Conservation (phyloP, 2,113 vertebrate genomes). For the Neomonachus schauinslandi region DNA sequence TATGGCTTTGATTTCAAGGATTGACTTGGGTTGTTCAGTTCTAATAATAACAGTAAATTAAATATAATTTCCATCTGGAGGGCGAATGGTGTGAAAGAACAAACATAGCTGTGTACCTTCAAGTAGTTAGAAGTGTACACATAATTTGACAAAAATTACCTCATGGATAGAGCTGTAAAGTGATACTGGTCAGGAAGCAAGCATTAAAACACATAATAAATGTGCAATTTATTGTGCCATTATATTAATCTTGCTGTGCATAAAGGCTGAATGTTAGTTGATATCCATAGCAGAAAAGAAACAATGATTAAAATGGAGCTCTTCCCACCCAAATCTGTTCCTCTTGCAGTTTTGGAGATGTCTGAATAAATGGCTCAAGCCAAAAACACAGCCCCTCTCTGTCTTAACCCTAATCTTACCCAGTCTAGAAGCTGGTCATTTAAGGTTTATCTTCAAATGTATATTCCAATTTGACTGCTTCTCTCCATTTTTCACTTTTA, state of each 20-base stretch:
- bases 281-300: neutral
- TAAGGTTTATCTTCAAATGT: neutral
- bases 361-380: neutral
- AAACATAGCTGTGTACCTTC: neutral
- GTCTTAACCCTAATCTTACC: neutral
- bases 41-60: neutral
- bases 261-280: neutral
- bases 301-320: neutral
- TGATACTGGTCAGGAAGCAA: neutral
- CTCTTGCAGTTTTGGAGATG: neutral
- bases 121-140: neutral
- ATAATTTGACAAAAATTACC: neutral
- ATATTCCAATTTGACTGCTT: neutral
- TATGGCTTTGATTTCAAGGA: neutral
- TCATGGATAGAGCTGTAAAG: neutral
- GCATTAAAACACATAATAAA: neutral
- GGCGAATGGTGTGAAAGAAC: neutral
- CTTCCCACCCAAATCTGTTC: neutral
- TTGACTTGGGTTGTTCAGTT: neutral
- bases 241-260: neutral
- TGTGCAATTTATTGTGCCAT: neutral
- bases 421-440: too few relatives aligned
- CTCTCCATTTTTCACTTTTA: neutral
- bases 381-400: neutral
- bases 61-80: neutral